Conservation (phyloP, 2,888 invertebrate species). For the Myopa testacea region DNA sequence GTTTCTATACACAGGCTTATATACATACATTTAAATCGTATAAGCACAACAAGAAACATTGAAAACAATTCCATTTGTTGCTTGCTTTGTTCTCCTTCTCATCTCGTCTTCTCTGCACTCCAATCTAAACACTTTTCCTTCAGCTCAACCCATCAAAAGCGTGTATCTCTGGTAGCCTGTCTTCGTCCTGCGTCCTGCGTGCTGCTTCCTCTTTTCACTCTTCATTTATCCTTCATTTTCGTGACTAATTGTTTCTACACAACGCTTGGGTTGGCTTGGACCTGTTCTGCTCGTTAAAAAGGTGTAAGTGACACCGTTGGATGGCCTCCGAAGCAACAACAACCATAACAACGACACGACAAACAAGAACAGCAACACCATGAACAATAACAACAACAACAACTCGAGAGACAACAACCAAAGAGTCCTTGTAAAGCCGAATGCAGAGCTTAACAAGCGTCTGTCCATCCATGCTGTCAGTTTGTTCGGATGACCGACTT, state of each 20-base stretch:
- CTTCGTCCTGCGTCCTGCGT: neutral
- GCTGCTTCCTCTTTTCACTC: neutral
- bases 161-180: too few relatives aligned
- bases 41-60: neutral
- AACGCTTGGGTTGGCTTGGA: neutral
- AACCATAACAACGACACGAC: too few relatives aligned
- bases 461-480: too few relatives aligned
- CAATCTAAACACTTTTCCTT: neutral
- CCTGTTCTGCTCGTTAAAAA: neutral
- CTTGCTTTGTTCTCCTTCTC: neutral
- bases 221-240: neutral
- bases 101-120: neutral
- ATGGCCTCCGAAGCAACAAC: neutral
- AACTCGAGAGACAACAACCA: too few relatives aligned
- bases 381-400: too few relatives aligned
- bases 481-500: too few relatives aligned
- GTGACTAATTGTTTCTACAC: conserved; percentile 24
- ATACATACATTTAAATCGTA: neutral
- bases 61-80: conserved; percentile 10
- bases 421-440: too few relatives aligned
- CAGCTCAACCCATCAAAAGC: neutral
- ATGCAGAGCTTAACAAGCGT: too few relatives aligned
- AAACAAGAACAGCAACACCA: neutral
- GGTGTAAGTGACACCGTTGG: conserved; percentile 16
- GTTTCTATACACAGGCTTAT: neutral